Conservation (phyloP, 2,888 invertebrate genomes). For the Sarcophaga variegata region DNA sequence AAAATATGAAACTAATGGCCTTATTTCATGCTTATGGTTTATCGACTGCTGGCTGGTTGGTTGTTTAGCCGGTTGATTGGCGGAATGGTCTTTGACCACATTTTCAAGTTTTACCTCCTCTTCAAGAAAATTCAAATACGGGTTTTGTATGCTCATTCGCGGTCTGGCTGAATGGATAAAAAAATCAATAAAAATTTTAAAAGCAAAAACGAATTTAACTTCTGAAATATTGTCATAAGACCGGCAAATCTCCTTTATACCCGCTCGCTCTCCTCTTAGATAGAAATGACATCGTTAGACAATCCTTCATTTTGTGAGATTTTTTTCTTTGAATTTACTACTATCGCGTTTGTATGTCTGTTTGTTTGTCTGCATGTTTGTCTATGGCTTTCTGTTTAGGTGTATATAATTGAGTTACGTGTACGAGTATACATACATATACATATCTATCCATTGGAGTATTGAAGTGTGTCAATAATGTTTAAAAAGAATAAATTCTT, state of each 20-base stretch:
- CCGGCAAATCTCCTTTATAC: constrained; percentile 6
- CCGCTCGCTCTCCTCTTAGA: neutral
- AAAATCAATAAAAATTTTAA: constrained; percentile 41
- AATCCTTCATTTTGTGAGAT: neutral
- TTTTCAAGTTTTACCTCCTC: neutral
- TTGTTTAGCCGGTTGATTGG: neutral
- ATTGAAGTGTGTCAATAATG: constrained; percentile 7
- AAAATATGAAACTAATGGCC: constrained; percentile 33
- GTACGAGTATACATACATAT: too few relatives aligned
- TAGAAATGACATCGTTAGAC: neutral
- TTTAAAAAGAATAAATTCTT: constrained; percentile 34
- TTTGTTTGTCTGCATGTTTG: neutral
- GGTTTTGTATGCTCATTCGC: constrained; percentile 13
- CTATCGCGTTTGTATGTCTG: neutral
- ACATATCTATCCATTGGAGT: too few relatives aligned
- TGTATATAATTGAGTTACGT: too few relatives aligned
- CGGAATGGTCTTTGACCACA: neutral
- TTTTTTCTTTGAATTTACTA: constrained; percentile 8
- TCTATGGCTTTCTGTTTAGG: neutral
- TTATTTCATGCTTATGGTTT: constrained; percentile 41
- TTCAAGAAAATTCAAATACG: constrained; percentile 23
- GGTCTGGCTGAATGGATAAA: constrained; percentile 19
- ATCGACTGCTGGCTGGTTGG: neutral
- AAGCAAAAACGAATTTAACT: neutral
- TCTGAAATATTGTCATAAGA: constrained; percentile 21